Evolutionary conservation across 2,888 invertebrate species (phyloP).

Genomic region (Phortica okadai): DNA sequence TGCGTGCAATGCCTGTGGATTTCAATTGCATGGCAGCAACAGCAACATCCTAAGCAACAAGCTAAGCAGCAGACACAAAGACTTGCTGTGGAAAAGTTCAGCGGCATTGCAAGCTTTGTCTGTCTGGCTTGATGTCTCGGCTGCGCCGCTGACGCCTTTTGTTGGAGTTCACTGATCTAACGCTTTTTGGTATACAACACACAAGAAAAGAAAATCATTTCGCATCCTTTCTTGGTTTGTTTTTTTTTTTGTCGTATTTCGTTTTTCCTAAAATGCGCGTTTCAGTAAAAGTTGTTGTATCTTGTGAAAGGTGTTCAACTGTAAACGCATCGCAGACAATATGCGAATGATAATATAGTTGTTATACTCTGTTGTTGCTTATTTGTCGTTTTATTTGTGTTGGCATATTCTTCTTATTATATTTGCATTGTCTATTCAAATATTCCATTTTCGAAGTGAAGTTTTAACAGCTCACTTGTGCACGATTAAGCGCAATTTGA

Average conservation of each 20-base stretch:
- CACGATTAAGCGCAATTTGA: conserved; percentile 47
- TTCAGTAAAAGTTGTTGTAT: not conserved
- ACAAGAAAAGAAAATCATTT: conserved; percentile 16
- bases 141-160: not conserved
- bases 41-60: not conserved
- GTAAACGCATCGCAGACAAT: not conserved
- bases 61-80: conserved; percentile 22
- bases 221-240: not conserved
- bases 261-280: not conserved
- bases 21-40: not conserved
- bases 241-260: not conserved
- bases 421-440: conserved; percentile 51
- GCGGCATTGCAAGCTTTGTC: conserved; percentile 11
- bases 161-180: conserved; percentile 28
- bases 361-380: conserved; percentile 23
- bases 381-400: conserved; percentile 44
- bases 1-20: conserved; percentile 25
- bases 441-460: conserved; percentile 52
- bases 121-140: not conserved
- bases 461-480: conserved; percentile 57
- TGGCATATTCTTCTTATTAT: conserved; percentile 36
- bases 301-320: conserved; percentile 11
- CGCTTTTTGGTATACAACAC: conserved; percentile 12
- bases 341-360: conserved; percentile 6
- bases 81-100: conserved; percentile 25